These are phyloP conservation scores for Neosalanx taihuensis DNA, from an alignment of 2,797 vertebrate species.

Conservation along the genomic window DNA sequence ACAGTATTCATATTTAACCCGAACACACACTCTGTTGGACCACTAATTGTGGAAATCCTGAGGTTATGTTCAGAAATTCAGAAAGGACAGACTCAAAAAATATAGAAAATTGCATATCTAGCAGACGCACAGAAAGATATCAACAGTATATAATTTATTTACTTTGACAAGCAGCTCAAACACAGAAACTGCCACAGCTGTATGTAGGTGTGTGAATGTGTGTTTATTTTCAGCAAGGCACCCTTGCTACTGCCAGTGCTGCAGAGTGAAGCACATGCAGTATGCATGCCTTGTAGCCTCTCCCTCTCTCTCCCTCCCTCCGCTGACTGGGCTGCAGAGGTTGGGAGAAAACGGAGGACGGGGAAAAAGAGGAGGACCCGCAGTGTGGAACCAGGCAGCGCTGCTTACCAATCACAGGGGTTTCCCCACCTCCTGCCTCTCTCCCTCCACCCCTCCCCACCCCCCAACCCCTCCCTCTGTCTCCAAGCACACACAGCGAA, in stretches of 20 bases:
- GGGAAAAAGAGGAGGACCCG: slow-evolving; percentile 53
- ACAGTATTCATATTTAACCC: slow-evolving; percentile 37
- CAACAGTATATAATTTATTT: not conserved
- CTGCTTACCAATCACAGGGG: slow-evolving; percentile 66
- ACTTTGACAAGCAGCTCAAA: not conserved
- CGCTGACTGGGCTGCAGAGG: slow-evolving; percentile 29
- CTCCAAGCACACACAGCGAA: slow-evolving; percentile 59
- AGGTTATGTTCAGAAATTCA: too few relatives aligned
- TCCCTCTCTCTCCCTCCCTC: slow-evolving; percentile 30
- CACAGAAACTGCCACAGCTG: slow-evolving; percentile 4
- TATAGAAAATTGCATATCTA: not conserved
- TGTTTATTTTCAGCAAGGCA: slow-evolving; percentile 7
- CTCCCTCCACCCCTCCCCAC: slow-evolving; percentile 36
- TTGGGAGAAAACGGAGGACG: slow-evolving; percentile 10
- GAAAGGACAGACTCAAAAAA: not conserved
- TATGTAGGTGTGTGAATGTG: not conserved
- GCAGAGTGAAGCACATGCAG: slow-evolving; percentile 13
- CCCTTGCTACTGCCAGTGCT: slow-evolving; percentile 6
- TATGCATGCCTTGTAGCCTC: slow-evolving; percentile 7
- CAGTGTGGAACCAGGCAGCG: slow-evolving; percentile 27
- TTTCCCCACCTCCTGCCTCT: slow-evolving; percentile 54
- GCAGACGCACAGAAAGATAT: slow-evolving; percentile 3
- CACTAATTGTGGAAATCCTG: too few relatives aligned
- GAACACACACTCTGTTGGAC: not conserved
- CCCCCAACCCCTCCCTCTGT: slow-evolving; percentile 28